Evolutionary conservation across 2,888 invertebrate genomes (phyloP).

Genomic region (Trissoscelio sp.): DNA sequence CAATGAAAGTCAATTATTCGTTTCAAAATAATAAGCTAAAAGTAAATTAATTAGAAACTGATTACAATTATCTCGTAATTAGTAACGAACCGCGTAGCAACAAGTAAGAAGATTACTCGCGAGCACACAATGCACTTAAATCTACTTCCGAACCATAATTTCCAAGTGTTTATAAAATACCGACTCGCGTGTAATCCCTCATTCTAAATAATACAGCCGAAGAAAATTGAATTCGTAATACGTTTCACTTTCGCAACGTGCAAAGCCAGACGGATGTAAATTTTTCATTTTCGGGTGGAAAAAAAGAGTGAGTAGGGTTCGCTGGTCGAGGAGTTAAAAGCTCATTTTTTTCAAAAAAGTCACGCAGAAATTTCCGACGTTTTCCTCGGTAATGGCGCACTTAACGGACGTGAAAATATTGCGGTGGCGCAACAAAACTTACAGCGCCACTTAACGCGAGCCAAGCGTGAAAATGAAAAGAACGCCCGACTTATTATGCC

Average conservation of each 20-base stretch:
- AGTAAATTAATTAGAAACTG: constrained; percentile 26
- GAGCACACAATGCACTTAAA: constrained; percentile 16
- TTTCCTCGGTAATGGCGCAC: constrained; percentile 70
- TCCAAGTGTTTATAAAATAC: constrained; percentile 29
- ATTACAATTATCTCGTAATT: constrained; percentile 35
- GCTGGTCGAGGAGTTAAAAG: constrained; percentile 59
- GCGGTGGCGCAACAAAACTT: constrained; percentile 75
- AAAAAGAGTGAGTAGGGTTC: constrained; percentile 1
- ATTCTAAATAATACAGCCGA: constrained; percentile 43
- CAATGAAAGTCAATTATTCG: constrained; percentile 4
- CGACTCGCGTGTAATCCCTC: constrained; percentile 21
- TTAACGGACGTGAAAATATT: constrained; percentile 81
- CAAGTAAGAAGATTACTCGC: constrained; percentile 32
- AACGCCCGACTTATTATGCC: constrained; percentile 76
- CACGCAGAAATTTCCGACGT: constrained; percentile 61
- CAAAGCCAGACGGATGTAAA: constrained; percentile 44
- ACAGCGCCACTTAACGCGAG: constrained; percentile 74
- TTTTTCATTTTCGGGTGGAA: constrained; percentile 57
- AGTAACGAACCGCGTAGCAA: constrained; percentile 10
- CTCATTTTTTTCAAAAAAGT: constrained; percentile 66
- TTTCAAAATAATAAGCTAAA: constrained; percentile 5
- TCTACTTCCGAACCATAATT: constrained; percentile 11
- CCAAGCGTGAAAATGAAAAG: constrained; percentile 72
- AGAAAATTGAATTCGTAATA: constrained; percentile 45
- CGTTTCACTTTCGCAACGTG: neutral